A percentile compares a stretch with the other conserved stretches of the same genome.
Evolutionary conservation across 2,888 invertebrate genomes (phyloP).

Genomic region (Drosophila nigricruria): DNA sequence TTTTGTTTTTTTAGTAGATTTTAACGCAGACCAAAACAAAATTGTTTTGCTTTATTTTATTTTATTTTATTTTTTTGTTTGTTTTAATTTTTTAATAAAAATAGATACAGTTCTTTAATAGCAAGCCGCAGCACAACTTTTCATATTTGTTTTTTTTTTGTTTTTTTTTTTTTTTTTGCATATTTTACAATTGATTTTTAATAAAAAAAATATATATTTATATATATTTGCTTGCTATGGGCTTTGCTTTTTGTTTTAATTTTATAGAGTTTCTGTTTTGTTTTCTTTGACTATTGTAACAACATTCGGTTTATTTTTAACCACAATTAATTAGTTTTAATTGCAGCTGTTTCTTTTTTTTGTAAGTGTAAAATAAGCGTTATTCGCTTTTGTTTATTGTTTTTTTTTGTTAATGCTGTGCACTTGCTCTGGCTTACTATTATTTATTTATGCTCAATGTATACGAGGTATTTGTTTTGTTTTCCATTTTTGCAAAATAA

Average conservation of each 20-base stretch:
- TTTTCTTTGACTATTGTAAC: conserved; percentile 59
- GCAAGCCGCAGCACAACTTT: conserved; percentile 58
- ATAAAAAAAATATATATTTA: conserved; percentile 45
- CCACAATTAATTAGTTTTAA: conserved; percentile 37
- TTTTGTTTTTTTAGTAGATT: conserved; percentile 18
- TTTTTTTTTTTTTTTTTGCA: conserved; percentile 15
- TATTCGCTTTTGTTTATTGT: conserved; percentile 58
- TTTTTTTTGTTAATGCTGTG: conserved; percentile 26
- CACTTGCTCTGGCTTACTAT: conserved; percentile 46
- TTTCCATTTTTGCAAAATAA: conserved; percentile 42
- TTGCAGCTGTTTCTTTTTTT: conserved; percentile 6
- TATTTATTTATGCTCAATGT: conserved; percentile 65
- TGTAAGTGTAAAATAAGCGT: conserved; percentile 62
- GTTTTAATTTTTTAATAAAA: conserved; percentile 39
- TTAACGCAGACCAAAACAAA: conserved; percentile 43
- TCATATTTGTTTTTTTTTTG: neutral
- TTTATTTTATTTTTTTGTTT: neutral
- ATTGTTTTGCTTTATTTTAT: neutral
- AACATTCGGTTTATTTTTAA: conserved; percentile 47
- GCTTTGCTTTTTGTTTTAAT: neutral
- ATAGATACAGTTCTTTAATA: conserved; percentile 51
- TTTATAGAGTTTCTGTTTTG: too few relatives aligned
- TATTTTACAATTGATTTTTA: conserved; percentile 51
- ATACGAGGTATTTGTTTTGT: conserved; percentile 69
- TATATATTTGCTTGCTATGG: conserved; percentile 39